These are phyloP conservation scores for Parazoanthus swiftii DNA, from an alignment of 92 coral and sea anemone genomes.

Conservation along the genomic window DNA sequence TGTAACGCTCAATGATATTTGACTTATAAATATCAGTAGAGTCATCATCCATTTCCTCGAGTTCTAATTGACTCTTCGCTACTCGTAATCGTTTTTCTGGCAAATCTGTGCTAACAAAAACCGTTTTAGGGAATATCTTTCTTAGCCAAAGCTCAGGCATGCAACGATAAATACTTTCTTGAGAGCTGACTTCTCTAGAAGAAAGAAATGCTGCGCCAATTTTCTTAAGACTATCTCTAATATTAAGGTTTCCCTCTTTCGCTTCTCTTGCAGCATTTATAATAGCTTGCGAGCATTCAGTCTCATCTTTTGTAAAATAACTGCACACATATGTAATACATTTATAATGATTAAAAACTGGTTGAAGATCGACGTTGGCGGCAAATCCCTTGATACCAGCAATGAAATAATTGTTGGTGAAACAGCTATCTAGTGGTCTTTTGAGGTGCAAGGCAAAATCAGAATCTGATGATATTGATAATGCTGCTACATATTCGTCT, in stretches of 20 bases:
- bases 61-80: background rate
- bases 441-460: conserved; percentile 29
- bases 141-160: conserved; percentile 59
- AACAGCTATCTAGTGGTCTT: conserved; percentile 39
- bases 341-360: conserved; percentile 46
- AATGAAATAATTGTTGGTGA: conserved; percentile 27
- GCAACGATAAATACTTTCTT: conserved; percentile 66
- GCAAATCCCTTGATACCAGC: conserved; percentile 62
- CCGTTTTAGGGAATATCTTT: conserved; percentile 34
- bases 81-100: background rate
- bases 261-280: conserved; percentile 47
- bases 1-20: conserved; percentile 21
- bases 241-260: conserved; percentile 39
- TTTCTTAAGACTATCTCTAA: conserved; percentile 54
- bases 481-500: conserved; percentile 37
- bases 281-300: conserved; percentile 5
- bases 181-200: conserved; percentile 66
- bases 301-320: conserved; percentile 47
- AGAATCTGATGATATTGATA: conserved; percentile 45
- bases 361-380: conserved; percentile 61
- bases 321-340: conserved; percentile 59
- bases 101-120: conserved; percentile 38
- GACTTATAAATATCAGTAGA: conserved; percentile 15
- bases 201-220: conserved; percentile 70
- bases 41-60: conserved; percentile 6